Evolutionary conservation across 92 coral and sea anemone species (phyloP).

Genomic region (Chrysogorgia sp.): DNA sequence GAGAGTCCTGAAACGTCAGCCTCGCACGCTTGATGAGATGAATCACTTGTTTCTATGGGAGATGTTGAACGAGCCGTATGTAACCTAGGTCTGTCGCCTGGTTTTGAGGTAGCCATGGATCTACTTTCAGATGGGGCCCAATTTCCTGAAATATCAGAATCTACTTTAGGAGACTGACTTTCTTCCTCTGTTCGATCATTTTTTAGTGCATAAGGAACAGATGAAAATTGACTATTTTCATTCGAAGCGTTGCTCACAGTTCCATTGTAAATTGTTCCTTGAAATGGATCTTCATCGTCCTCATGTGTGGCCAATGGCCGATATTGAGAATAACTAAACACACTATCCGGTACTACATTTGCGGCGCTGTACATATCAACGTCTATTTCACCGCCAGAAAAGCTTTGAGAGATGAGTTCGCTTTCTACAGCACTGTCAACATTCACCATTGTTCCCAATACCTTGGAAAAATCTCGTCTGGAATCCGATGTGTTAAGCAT

Average conservation of each 20-base stretch:
- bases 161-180: neutral
- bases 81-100: slow-evolving; percentile 2
- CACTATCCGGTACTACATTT: too few relatives aligned
- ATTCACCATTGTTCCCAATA: neutral
- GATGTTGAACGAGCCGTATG: neutral
- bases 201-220: neutral
- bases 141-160: neutral
- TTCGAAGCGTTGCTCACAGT: neutral
- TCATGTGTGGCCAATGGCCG: too few relatives aligned
- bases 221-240: neutral
- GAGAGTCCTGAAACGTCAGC: slow-evolving; percentile 17
- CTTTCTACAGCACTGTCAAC: neutral
- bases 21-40: neutral
- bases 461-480: neutral
- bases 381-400: neutral
- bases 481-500: neutral
- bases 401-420: neutral
- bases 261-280: neutral
- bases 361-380: neutral
- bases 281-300: neutral
- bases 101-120: slow-evolving; percentile 12
- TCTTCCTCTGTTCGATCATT: neutral
- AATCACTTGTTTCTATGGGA: neutral
- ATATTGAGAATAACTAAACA: too few relatives aligned
- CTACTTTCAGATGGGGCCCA: neutral